Percentiles rank a stretch among this genome's conserved stretches.
Evolutionary conservation across 2,113 vertebrate species (phyloP).

Genomic region (Anhinga rufa): DNA sequence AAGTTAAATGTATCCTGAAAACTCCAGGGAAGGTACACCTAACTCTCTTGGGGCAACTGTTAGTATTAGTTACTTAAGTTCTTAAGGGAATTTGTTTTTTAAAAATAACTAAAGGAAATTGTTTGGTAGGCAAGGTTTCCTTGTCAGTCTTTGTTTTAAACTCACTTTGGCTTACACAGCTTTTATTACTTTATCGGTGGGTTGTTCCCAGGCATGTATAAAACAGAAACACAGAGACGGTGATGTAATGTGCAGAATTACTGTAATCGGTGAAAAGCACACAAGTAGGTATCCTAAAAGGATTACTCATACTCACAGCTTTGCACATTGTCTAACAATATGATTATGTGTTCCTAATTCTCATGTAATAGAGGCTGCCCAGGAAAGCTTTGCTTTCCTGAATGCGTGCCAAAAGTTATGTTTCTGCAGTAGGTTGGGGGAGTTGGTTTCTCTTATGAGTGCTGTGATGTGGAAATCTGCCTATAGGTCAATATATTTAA

Average conservation of each 20-base stretch:
- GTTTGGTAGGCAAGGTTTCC: neutral
- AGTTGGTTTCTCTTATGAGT: neutral
- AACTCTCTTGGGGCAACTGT: neutral
- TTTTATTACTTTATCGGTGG: neutral
- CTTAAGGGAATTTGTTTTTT: neutral
- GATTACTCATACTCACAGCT: neutral
- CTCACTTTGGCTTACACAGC: neutral
- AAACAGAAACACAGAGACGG: neutral
- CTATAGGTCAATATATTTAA: neutral
- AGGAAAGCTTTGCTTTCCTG: neutral
- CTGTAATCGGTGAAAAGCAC: neutral
- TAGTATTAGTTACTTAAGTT: neutral
- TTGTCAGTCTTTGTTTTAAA: neutral
- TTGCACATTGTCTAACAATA: neutral
- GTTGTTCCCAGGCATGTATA: rapidly evolving
- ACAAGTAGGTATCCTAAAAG: neutral
- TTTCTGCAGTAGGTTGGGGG: neutral
- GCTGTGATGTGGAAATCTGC: neutral
- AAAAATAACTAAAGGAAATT: neutral
- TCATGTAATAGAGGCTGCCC: neutral
- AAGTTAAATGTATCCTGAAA: slow-evolving; percentile 85
- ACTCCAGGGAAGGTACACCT: slow-evolving; percentile 71
- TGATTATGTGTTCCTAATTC: neutral
- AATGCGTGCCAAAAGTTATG: neutral
- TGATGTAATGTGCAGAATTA: neutral